phyloP scores from a whole-genome alignment of 2,797 vertebrate genomes.

The Oreortyx pictus region DNA sequence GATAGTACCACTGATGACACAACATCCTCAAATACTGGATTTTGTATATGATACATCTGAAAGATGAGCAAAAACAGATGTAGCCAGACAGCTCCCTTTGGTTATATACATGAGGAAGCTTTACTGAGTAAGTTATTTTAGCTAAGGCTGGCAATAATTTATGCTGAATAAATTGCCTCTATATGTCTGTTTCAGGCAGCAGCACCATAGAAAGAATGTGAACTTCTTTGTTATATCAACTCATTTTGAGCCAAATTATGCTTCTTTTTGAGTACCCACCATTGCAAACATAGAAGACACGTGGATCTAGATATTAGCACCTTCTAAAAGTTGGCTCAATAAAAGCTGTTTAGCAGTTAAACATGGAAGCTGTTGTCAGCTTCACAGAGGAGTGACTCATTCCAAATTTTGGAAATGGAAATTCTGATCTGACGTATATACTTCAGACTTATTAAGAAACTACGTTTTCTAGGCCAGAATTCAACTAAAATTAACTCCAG shows the following conservation, averaged over 20 bases:
- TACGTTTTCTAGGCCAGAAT: slow-evolving; percentile 47
- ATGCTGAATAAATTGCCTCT: slow-evolving; percentile 81
- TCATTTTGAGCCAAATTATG: slow-evolving; percentile 68
- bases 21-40: slow-evolving; percentile 63
- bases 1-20: slow-evolving; percentile 58
- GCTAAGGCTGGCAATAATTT: slow-evolving; percentile 79
- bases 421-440: slow-evolving; percentile 62
- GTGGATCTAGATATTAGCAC: slow-evolving; percentile 73
- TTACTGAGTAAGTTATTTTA: slow-evolving; percentile 71
- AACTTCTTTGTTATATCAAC: slow-evolving; percentile 64
- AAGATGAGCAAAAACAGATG: slow-evolving; percentile 70
- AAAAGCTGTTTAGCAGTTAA: slow-evolving; percentile 74
- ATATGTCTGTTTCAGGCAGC: slow-evolving; percentile 73
- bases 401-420: slow-evolving; percentile 71
- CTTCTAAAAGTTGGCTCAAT: slow-evolving; percentile 75
- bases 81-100: slow-evolving; percentile 66
- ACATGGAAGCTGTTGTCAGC: slow-evolving; percentile 75
- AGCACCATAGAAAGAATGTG: slow-evolving; percentile 69
- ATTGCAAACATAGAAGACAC: slow-evolving; percentile 69
- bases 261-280: slow-evolving; percentile 64
- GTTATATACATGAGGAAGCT: slow-evolving; percentile 70
- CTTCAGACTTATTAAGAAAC: slow-evolving; percentile 62
- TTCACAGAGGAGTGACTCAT: slow-evolving; percentile 67
- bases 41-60: slow-evolving; percentile 65
- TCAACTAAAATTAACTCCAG: slow-evolving; percentile 54